Evolutionary conservation across 1,140 invertebrate genomes (phyloP).

Genomic region (Lordiphosa collinella): DNA sequence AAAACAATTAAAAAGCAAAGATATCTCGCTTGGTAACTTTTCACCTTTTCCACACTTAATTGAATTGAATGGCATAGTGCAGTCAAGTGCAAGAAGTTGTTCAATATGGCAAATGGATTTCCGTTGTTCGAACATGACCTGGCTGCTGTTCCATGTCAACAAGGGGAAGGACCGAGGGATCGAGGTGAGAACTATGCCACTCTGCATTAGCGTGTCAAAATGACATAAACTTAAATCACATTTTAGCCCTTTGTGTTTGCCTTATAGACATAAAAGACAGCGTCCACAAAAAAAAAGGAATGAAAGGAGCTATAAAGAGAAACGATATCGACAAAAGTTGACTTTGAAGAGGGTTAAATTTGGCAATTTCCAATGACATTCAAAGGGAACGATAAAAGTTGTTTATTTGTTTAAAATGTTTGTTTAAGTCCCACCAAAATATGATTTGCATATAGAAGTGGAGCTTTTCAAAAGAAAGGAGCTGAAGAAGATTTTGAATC

Average conservation of each 20-base stretch:
- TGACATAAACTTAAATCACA: slow-evolving; percentile 71
- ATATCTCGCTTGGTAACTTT: slow-evolving; percentile 4
- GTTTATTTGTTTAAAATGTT: no score
- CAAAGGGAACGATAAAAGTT: no score
- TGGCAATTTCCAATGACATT: background rate
- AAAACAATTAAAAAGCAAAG: slow-evolving; percentile 54
- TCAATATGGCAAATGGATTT: slow-evolving; percentile 57
- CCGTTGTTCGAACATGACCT: slow-evolving; percentile 33
- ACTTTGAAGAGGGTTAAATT: background rate
- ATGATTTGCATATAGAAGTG: no score
- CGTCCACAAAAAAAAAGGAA: background rate
- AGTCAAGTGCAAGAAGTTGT: slow-evolving; percentile 42
- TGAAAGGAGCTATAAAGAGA: slow-evolving; percentile 26
- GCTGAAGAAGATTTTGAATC: no score
- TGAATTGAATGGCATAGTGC: slow-evolving; percentile 65
- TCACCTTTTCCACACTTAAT: slow-evolving; percentile 38
- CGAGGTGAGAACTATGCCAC: slow-evolving; percentile 18
- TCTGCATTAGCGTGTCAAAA: slow-evolving; percentile 64
- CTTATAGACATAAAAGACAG: slow-evolving; percentile 45
- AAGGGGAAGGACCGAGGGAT: background rate
- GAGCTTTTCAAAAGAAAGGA: no score
- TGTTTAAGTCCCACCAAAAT: no score
- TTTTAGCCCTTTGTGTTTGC: slow-evolving; percentile 54
- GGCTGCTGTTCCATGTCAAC: slow-evolving; percentile 10
- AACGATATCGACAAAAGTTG: slow-evolving; percentile 46